Evolutionary conservation across 2,113 vertebrate species (phyloP), one percentile per base, ranked within the genome.

Genomic region (Psophia crepitans): DNA sequence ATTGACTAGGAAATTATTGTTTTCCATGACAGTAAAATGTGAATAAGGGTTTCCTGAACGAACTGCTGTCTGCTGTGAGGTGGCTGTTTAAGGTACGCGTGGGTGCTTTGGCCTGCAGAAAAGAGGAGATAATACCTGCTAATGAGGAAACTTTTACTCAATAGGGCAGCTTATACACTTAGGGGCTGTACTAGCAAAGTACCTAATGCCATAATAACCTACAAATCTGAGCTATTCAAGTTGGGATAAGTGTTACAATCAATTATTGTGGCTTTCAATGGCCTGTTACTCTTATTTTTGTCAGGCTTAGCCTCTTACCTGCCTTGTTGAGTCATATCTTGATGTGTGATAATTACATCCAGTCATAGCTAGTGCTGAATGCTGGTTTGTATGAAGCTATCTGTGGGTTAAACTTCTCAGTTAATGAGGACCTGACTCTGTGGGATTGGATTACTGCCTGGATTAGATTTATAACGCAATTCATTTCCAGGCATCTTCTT

Each of bases 401-500:
- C 43, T 82, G 73, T 44, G 77, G 73, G 77, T 93, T 96, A 71
- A 51, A 87, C 19, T 6, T 87, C 48, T 75, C 37, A 16, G 43
- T 84, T 65, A 93, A 94, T 91, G 93, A 92, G 41, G 66, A 90
- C 30, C 28, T 71, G 74, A 54, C 58, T 87, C 44, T 61, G 83
- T 87, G 86, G 92, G 74, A 85, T 57, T 95, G 96, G 86, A 92
- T 96, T 96, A 95, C 58, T 4, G 19, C 77, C 77, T 91, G 73
- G 66, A 79, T 96, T 95, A 83, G 66, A 69, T 73, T 91, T 89
- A 46, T 56, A 85, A 76, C 19, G 5, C 87, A 94, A 39, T 93
- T 78, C 28, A 82, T 95, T 95, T 93, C 76, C 75, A 78, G 68
- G 43, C 95, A 86, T 93, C n/a, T 84, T 84, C 89, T 93, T 96